Evolutionary conservation across 1,140 invertebrate species (phyloP), one percentile per base, ranked within the genome.

Genomic region (Lineus longissimus): DNA sequence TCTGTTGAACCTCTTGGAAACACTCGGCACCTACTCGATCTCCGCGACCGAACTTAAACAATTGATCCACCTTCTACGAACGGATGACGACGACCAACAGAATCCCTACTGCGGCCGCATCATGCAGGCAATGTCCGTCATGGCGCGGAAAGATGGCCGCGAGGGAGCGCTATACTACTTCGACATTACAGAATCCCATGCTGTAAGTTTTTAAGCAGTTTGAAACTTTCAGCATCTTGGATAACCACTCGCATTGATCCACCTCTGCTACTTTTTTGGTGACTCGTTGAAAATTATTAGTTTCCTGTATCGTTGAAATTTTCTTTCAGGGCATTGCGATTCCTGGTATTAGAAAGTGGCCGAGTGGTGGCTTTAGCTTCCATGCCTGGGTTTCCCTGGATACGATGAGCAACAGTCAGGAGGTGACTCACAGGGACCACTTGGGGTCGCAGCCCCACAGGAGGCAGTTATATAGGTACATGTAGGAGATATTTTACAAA

Each of bases 321-420:
- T 7, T 47, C 4, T 67, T 65, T 25, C 70, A 87, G 77, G 86
- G 86, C 2, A 85, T 88, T 57, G 71, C 70, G 22, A 78, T 86
- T 85, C 84, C 79, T 56, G 82, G 82, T 13, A 81, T 87, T 29
- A 85, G 85, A 81, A 84, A 85, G 41, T 85, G 85, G 67, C 85
- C 86, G 11, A 76, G 77, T 2, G 25, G 62, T 36, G 85, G 85
- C 41, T 87, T 87, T 65, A 84, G 83, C 25, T 87, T 88, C 66
- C 86, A 87, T 68, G 78, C 84, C 29, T 86, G 87, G 78, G 64
- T 88, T 7, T 81, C 85, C 47, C 76, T 88, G 19, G 84, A 86
- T 69, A 71, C 65, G 19, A 67, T 76, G 41, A 41, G 69, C 19
- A 66, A 70, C 51, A 30, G 63, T 15, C 33, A 15, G 33, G 15